Base-by-base conservation (phyloP, 2,797 vertebrate species). In the Perodicticus potto region DNA sequence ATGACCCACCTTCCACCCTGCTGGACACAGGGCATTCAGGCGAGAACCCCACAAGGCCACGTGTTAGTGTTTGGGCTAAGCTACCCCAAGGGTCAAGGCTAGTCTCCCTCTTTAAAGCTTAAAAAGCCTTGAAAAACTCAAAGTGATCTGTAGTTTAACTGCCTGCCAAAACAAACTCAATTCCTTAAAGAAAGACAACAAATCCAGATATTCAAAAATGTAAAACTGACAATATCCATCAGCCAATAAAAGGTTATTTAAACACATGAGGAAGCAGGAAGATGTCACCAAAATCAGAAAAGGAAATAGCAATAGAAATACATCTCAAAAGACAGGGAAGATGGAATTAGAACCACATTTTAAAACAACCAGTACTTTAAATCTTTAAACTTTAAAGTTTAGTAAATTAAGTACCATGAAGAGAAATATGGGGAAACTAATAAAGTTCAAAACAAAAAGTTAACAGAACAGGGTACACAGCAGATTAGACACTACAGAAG, bases 41-140 rank as follows among this genome's bases (percentile, higher is more conserved):
- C 49, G 29, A 80, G 34, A 6, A 8, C n/a, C 34, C 12, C 4
- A n/a, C 6, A 3, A 86, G 22, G 69, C 40, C n/a, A 3, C 13
- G 17, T 0, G 1, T 14, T 3, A 3, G 22, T 0, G 2, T 23
- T 22, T 9, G 74, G n/a, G 27, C n/a, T 10, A 20, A 37, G 14
- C 32, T 0, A 19, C 25, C 32, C 37, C 8, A 27, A 8, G 57
- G 49, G 57, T 1, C 5, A 14, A 86, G 37, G 13, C 22, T 17
- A 14, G 19, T 37, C 12, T 4, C 2, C 10, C 55, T n/a, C 14
- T 29, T 22, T 1, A 7, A 23, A 77, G 73, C 43, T 34, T 37
- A n/a, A 29, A 55, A 13, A 57, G 45, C 25, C 32, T 37, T 2
- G 3, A 34, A 13, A 6, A 45, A 34, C 63, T 17, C 20, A 45